A percentile compares a stretch with the other conserved stretches of the same genome.
These are phyloP conservation scores for Stictocephala bisonia DNA, from an alignment of 2,888 invertebrate genomes.

Conservation along the genomic window DNA sequence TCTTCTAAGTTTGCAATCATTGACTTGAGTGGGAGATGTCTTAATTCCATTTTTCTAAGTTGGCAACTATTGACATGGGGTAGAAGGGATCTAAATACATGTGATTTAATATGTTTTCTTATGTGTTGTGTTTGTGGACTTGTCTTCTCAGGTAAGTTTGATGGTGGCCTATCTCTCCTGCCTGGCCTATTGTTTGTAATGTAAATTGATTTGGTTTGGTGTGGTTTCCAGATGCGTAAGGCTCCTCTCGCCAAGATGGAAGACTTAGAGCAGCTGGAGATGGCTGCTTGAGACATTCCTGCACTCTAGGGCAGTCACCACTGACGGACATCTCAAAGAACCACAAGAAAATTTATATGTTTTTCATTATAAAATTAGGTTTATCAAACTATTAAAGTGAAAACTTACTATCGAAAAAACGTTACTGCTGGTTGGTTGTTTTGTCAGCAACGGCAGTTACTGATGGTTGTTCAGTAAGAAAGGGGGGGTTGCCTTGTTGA, in stretches of 20 bases:
- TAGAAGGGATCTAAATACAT: too few species aligned
- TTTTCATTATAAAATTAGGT: neutral
- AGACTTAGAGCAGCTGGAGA: slow-evolving; percentile 54
- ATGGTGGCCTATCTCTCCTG: too few species aligned
- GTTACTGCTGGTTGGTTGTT: slow-evolving; percentile 19
- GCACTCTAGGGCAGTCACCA: neutral
- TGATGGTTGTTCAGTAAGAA: too few species aligned
- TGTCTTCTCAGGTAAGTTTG: neutral
- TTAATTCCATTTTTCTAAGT: too few species aligned
- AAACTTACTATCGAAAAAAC: slow-evolving; percentile 38
- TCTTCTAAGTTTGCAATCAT: neutral
- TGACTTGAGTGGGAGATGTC: too few species aligned
- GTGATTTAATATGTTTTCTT: neutral
- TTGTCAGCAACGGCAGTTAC: too few species aligned
- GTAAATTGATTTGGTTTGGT: neutral
- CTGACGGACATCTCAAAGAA: neutral
- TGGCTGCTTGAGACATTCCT: slow-evolving; percentile 10
- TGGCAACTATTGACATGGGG: too few species aligned
- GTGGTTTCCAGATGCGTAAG: slow-evolving; percentile 57
- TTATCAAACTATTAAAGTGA: neutral
- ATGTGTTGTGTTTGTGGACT: too few species aligned
- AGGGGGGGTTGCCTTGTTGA: too few species aligned
- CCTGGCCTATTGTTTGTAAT: neutral
- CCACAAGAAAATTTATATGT: neutral
- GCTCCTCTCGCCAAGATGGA: slow-evolving; percentile 59